phyloP scores from a whole-genome alignment of 2,888 invertebrate genomes.

The Hydriomena furcata region DNA sequence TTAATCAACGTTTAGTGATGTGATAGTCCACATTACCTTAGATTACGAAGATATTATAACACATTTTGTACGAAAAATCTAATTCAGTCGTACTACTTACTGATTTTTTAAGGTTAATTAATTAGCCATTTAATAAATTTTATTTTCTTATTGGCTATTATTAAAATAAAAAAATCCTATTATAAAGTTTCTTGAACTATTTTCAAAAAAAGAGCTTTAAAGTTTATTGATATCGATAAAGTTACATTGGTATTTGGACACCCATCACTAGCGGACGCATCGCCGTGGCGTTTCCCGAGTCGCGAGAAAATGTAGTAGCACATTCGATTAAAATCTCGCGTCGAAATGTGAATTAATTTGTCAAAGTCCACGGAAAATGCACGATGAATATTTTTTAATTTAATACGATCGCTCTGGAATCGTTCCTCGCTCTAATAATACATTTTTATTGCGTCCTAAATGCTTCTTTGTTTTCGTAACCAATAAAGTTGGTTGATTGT shows the following conservation, averaged over 20 bases:
- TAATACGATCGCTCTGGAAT: slow-evolving; percentile 55
- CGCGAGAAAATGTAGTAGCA: slow-evolving; percentile 51
- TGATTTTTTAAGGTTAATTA: too few species aligned
- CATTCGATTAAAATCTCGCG: slow-evolving; percentile 67
- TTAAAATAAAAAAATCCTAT: too few species aligned
- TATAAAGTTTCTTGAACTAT: too few species aligned
- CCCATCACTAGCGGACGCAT: slow-evolving; percentile 56
- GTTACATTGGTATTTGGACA: slow-evolving; percentile 8
- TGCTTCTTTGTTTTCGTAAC: slow-evolving; percentile 68
- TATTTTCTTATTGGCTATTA: too few species aligned
- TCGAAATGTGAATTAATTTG: slow-evolving; percentile 69
- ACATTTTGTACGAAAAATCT: too few species aligned
- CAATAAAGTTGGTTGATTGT: slow-evolving; percentile 64
- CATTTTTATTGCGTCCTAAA: slow-evolving; percentile 69
- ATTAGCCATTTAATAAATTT: too few species aligned
- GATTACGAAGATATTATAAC: too few species aligned
- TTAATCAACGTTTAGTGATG: slow-evolving; percentile 78
- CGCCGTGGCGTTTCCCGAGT: slow-evolving; percentile 50
- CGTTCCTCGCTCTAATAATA: slow-evolving; percentile 67
- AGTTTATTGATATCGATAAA: slow-evolving; percentile 17
- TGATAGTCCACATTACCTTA: too few species aligned
- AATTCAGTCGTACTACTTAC: too few species aligned
- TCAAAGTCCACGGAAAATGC: slow-evolving; percentile 50
- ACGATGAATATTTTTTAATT: slow-evolving; percentile 48
- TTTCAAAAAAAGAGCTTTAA: too few species aligned